Percentiles rank a stretch among this genome's conserved stretches.
Conservation (phyloP, 1,140 invertebrate genomes). For the Mamestra configurata region DNA sequence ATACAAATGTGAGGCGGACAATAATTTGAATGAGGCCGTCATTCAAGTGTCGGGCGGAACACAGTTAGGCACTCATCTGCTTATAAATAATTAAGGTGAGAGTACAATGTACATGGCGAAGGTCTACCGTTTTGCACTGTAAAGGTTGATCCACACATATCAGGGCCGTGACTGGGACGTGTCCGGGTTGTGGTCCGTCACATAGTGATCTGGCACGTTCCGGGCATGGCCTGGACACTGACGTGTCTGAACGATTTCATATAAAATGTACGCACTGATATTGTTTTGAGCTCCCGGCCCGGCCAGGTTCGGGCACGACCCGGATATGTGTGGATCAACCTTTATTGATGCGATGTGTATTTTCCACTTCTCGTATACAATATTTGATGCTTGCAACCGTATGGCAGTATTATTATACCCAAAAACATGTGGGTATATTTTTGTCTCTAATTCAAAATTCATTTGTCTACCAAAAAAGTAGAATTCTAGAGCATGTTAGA, state of each 20-base stretch:
- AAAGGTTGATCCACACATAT: too few relatives aligned
- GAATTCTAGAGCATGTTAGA: too few relatives aligned
- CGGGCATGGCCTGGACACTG: too few relatives aligned
- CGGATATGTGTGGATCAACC: too few relatives aligned
- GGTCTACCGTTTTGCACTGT: conserved; percentile 8
- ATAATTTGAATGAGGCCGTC: conserved; percentile 40
- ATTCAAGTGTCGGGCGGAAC: conserved; percentile 45
- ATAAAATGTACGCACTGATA: too few relatives aligned
- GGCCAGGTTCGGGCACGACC: too few relatives aligned
- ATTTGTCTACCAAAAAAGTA: conserved; percentile 19
- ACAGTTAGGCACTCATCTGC: conserved; percentile 44
- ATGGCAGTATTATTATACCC: not conserved
- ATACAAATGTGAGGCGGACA: conserved; percentile 27
- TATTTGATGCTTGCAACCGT: conserved; percentile 15
- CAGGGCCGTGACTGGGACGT: too few relatives aligned
- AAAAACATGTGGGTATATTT: conserved; percentile 20
- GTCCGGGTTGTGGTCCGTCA: too few relatives aligned
- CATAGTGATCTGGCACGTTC: too few relatives aligned
- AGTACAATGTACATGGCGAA: not conserved
- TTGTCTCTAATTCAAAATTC: conserved; percentile 20
- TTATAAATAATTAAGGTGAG: conserved; percentile 44
- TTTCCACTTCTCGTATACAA: conserved; percentile 10
- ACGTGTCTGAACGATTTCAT: too few relatives aligned
- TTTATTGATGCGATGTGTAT: conserved; percentile 36
- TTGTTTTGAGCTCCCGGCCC: too few relatives aligned